These are phyloP conservation scores for Pomacea canaliculata DNA, from an alignment of 2,888 invertebrate genomes.

Conservation along the genomic window DNA sequence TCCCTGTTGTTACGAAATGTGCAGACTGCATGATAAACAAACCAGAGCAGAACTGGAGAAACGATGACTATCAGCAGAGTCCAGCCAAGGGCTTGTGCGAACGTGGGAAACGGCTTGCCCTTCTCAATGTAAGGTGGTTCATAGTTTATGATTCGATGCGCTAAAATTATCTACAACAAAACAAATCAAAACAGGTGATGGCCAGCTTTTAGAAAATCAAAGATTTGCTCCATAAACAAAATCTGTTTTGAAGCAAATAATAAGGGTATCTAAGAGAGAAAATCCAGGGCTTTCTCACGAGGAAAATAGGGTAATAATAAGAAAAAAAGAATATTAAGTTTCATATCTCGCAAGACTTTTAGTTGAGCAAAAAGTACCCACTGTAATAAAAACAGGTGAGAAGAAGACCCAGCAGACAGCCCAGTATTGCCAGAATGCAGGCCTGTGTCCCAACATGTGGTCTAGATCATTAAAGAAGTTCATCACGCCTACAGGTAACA, in stretches of 20 bases:
- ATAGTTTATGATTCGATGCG: constrained; percentile 52
- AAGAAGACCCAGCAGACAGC: constrained; percentile 80
- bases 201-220: too few species aligned
- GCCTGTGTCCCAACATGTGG: constrained; percentile 55
- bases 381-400: constrained; percentile 78
- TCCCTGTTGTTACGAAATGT: constrained; percentile 3
- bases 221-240: too few species aligned
- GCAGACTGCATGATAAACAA: constrained; percentile 32
- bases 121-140: constrained; percentile 43
- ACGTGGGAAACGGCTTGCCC: constrained; percentile 40
- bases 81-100: constrained; percentile 57
- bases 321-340: neutral
- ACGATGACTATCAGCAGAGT: constrained; percentile 43
- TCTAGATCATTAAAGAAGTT: constrained; percentile 51
- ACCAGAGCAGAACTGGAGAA: constrained; percentile 50
- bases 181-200: too few species aligned
- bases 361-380: constrained; percentile 64
- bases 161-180: constrained; percentile 47
- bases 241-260: too few species aligned
- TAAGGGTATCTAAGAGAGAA: too few species aligned
- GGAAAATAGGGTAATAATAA: too few species aligned
- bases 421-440: constrained; percentile 74
- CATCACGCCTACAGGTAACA: constrained; percentile 43
- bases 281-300: too few species aligned
- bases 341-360: too few species aligned